Base-by-base conservation (phyloP, 1,140 invertebrate species). In the Neodiprion lecontei region DNA sequence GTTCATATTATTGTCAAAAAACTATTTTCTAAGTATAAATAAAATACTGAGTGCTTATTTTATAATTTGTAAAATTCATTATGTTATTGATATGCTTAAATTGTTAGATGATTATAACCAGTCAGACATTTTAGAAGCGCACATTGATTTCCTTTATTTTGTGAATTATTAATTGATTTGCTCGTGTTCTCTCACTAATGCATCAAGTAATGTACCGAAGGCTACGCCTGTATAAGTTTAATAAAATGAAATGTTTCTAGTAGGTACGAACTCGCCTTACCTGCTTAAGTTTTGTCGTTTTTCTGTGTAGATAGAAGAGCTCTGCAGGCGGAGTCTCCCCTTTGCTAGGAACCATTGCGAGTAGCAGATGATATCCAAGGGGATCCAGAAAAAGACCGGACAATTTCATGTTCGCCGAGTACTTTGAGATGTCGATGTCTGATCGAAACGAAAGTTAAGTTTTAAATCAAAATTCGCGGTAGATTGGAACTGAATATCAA, bases 351-450 rank as follows among this genome's bases (percentile, higher is more conserved):
- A 91, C 87, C 75, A 97, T 92, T 66, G 93, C 91, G 72, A 98
- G 90, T 8, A 98, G 88, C 1, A 97, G 87, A 88, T 98, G 97
- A 80, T 94, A 91, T 0, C 96, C 97, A 53, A 94, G 92, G 8
- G 95, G 95, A 89, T 98, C 97, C 47, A 98, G 85, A 85, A 96
- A 98, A 73, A 98, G 86, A 73, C 93, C 92, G 11, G 90, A 91
- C 61, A 93, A 87, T 85, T 91, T 92, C 89, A 90, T 92, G 80
- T 91, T 90, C 80, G 86, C 85, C 2, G 89, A 83, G 80, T 90
- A 92, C 83, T 93, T 92, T 7, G 91, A 87, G 75, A 92, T 82
- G 9, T 89, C 89, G 76, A 91, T 91, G 86, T 94, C 93, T 91
- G 82, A 48, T 75, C 47, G 78, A 84, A 80, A 73, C 40, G 77